phyloP scores from a whole-genome alignment of 2,113 vertebrate genomes.

The Aythya baeri region DNA sequence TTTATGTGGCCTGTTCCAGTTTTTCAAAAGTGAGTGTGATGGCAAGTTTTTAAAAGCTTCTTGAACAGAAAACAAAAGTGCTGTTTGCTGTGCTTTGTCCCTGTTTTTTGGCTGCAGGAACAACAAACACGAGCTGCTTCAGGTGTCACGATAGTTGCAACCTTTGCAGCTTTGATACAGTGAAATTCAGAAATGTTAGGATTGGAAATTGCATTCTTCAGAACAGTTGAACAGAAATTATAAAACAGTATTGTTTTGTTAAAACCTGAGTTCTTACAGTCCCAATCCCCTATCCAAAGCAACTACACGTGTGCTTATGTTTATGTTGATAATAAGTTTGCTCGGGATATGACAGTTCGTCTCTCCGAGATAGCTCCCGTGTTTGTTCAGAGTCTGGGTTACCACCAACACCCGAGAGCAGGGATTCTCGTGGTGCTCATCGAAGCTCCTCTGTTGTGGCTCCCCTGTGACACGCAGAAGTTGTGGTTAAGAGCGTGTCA shows the following conservation, averaged over 20 bases:
- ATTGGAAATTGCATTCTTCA: background rate
- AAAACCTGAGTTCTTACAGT: background rate
- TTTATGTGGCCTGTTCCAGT: background rate
- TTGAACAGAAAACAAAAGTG: background rate
- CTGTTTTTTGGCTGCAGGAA: background rate
- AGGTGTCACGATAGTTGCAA: background rate
- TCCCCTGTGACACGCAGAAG: background rate
- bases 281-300: background rate
- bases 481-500: background rate
- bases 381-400: background rate
- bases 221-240: background rate
- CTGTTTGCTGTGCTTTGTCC: background rate
- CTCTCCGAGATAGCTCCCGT: background rate
- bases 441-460: background rate
- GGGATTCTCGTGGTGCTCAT: background rate
- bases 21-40: background rate
- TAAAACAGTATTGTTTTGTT: background rate
- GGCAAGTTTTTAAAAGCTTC: background rate
- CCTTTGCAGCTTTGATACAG: background rate
- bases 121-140: background rate
- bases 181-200: background rate
- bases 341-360: background rate
- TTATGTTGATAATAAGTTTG: background rate
- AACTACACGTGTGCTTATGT: background rate
- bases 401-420: rapidly evolving